Evolutionary conservation across 2,113 vertebrate genomes (phyloP).

Genomic region (Entomyzon cyanotis): DNA sequence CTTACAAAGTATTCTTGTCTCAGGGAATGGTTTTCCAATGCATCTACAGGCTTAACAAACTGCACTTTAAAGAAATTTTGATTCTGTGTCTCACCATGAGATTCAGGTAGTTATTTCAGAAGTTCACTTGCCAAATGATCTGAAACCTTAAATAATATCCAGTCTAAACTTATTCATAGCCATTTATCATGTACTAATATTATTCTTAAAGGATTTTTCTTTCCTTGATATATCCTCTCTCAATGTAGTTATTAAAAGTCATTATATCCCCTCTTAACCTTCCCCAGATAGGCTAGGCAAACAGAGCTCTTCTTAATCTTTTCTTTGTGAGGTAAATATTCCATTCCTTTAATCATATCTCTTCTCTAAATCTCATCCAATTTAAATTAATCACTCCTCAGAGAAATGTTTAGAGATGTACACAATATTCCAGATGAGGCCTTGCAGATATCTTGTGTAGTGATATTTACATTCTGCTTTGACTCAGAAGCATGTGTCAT

Average conservation of each 20-base stretch:
- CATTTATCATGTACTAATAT: not conserved
- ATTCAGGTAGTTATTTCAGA: not conserved
- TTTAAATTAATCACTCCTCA: constrained; percentile 15
- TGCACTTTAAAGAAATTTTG: not conserved
- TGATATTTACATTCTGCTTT: not conserved
- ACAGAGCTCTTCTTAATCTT: not conserved
- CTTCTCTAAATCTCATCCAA: not conserved
- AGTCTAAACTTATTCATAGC: not conserved
- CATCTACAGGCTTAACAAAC: not conserved
- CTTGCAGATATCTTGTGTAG: not conserved
- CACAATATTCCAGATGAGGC: not conserved
- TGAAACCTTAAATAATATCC: not conserved
- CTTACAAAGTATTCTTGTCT: not conserved
- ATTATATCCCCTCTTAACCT: not conserved
- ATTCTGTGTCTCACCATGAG: not conserved
- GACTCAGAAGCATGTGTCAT: not conserved
- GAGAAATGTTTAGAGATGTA: not conserved
- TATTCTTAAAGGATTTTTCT: not conserved
- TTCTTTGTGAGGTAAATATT: constrained; percentile 10
- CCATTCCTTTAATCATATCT: not conserved
- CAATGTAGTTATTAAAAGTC: not conserved
- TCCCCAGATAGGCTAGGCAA: not conserved
- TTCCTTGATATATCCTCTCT: not conserved
- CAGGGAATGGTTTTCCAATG: not conserved
- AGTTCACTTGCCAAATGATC: not conserved